A percentile compares a stretch with the other conserved stretches of the same genome.
Conservation (phyloP, 2,888 invertebrate genomes). For the Drosophila anceps region DNA sequence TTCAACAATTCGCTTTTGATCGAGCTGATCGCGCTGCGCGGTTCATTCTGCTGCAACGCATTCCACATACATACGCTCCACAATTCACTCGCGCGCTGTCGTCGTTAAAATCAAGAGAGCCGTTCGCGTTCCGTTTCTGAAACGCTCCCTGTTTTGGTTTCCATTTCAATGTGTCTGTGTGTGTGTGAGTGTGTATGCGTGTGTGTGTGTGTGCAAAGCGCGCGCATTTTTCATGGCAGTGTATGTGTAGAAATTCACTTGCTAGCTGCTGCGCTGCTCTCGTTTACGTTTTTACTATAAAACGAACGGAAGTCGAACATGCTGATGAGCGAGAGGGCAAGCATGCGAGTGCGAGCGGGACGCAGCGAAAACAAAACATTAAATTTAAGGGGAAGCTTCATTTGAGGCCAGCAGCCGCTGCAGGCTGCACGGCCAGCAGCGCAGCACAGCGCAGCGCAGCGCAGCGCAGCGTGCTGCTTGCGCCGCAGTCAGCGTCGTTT, state of each 20-base stretch:
- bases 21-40: constrained; percentile 22
- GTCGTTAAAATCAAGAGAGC: neutral
- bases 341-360: constrained; percentile 57
- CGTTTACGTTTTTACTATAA: constrained; percentile 63
- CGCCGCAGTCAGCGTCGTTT: constrained; percentile 49
- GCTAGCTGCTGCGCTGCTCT: constrained; percentile 51
- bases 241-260: constrained; percentile 61
- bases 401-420: constrained; percentile 40
- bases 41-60: constrained; percentile 41
- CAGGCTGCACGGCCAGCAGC: constrained; percentile 31
- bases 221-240: constrained; percentile 61
- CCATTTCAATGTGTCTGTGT: constrained; percentile 37
- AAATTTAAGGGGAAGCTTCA: constrained; percentile 66
- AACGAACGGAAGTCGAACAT: constrained; percentile 62
- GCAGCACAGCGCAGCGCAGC: constrained; percentile 3
- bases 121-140: constrained; percentile 28
- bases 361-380: constrained; percentile 79
- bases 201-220: constrained; percentile 45
- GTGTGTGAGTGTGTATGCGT: constrained; percentile 28
- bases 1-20: constrained; percentile 60
- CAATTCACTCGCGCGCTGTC: constrained; percentile 47
- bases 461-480: constrained; percentile 5
- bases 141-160: constrained; percentile 65
- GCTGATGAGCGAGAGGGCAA: constrained; percentile 44
- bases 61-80: constrained; percentile 49